Base-by-base conservation (phyloP, 1,140 invertebrate genomes). In the Plectrocnemia conspersa region DNA sequence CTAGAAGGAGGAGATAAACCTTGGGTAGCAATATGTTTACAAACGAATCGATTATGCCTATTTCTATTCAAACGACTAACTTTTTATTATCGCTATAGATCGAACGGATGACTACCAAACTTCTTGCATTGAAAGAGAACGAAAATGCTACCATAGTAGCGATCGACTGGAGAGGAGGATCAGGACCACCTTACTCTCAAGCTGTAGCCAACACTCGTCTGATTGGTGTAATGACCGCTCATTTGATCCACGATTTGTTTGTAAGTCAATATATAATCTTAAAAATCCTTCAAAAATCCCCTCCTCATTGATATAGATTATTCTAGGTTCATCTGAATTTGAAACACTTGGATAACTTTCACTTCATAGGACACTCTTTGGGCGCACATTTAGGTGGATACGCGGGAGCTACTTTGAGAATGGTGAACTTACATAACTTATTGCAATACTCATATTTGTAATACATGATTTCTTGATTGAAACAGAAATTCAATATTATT, bases 361-460 rank as follows among this genome's bases (percentile, higher is more conserved):
- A 97, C 66, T 80, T 89, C 36, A 91, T 96, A 59, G 94, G 92
- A 0, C 93, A 97, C 71, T 93, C 90, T 25, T 74, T 97, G 2
- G 93, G 92, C 0, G 82, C 85, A 7, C 93, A 97, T 73, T 74
- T 92, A 5, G 84, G 81, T 42, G 91, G 91, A 4, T 93, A 93
- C 66, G 78, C 86, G 10, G 92, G 91, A 1, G 81, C 83, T 59
- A 79, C 81, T 18, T 67, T 93, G 32, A 78, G 81, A 69, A 79
- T 74, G 55, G 78, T 80, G 64, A 65, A 56, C 58, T 15, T 32
- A 38, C 11, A 15, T 5, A n/a, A n/a, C n/a, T n/a, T n/a, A 38
- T 9, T 38, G 13, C n/a, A 38, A 38, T 16, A 38, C 15, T 38
- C 15, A 5, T 6, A 29, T 7, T 29, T 29, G n/a, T 29, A 29